Evolutionary conservation across 2,888 invertebrate species (phyloP).

Genomic region (Brachynemurus nebulosus): DNA sequence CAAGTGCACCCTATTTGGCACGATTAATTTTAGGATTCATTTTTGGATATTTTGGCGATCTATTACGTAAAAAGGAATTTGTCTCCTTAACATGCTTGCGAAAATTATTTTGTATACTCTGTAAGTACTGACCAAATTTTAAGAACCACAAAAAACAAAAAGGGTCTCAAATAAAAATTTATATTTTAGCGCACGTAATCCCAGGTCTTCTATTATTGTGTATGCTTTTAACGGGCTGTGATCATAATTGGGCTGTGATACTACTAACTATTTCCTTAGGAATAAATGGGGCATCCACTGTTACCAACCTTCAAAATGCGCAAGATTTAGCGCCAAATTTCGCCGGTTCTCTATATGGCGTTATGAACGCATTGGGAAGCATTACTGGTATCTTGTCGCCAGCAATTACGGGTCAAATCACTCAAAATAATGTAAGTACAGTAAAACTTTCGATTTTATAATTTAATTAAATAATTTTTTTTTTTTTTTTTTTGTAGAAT

Average conservation of each 20-base stretch:
- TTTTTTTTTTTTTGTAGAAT: slow-evolving; percentile 38
- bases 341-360: slow-evolving; percentile 57
- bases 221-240: slow-evolving; percentile 45
- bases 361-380: slow-evolving; percentile 58
- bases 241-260: slow-evolving; percentile 44
- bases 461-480: not conserved
- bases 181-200: slow-evolving; percentile 29
- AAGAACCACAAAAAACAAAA: not conserved
- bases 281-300: slow-evolving; percentile 33
- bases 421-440: slow-evolving; percentile 36
- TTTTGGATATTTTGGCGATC: slow-evolving; percentile 57
- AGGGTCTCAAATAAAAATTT: not conserved
- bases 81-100: slow-evolving; percentile 42
- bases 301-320: slow-evolving; percentile 32
- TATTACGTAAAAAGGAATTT: slow-evolving; percentile 34
- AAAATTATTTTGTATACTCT: slow-evolving; percentile 51
- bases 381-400: slow-evolving; percentile 59
- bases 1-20: slow-evolving; percentile 56
- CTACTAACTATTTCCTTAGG: slow-evolving; percentile 56
- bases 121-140: too few relatives aligned
- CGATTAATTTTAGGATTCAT: slow-evolving; percentile 52
- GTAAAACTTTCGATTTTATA: slow-evolving; percentile 1
- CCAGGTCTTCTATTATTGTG: slow-evolving; percentile 37
- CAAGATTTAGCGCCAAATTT: slow-evolving; percentile 63
- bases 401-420: slow-evolving; percentile 47